Percentiles rank a stretch among this genome's conserved stretches.
Evolutionary conservation across 2,888 invertebrate genomes (phyloP).

Genomic region (Ophonus ardosiacus): DNA sequence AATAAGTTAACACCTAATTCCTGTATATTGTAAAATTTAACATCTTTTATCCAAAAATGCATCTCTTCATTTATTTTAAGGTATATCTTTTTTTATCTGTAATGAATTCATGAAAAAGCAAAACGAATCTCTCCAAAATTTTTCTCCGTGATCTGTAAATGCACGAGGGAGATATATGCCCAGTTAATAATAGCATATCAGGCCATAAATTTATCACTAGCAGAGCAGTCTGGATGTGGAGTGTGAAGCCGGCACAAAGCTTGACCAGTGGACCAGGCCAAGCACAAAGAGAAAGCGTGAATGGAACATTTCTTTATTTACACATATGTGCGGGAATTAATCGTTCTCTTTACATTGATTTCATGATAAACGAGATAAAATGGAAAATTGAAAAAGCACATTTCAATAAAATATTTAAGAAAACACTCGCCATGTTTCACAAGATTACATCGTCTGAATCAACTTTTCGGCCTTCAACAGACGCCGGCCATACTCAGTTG

Average conservation of each 20-base stretch:
- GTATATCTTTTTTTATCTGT: background rate
- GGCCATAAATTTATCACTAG: slow-evolving; percentile 3
- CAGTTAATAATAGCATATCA: slow-evolving; percentile 27
- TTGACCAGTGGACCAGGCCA: background rate
- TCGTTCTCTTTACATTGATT: background rate
- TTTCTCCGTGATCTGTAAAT: background rate
- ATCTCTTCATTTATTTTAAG: background rate
- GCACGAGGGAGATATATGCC: slow-evolving; percentile 8
- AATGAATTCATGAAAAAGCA: background rate
- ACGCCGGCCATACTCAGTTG: too few relatives aligned
- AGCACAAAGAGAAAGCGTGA: background rate
- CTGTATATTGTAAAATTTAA: too few relatives aligned
- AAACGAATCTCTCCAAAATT: background rate
- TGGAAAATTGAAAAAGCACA: too few relatives aligned
- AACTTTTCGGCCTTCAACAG: too few relatives aligned
- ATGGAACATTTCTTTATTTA: slow-evolving; percentile 26
- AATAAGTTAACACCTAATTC: too few relatives aligned
- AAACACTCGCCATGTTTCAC: too few relatives aligned
- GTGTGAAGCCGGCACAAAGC: background rate
- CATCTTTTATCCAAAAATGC: background rate
- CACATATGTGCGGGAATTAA: background rate
- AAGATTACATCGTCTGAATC: too few relatives aligned
- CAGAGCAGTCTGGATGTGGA: background rate
- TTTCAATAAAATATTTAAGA: too few relatives aligned
- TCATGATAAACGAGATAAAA: background rate